Evolutionary conservation across 2,888 invertebrate genomes (phyloP).

Genomic region (Sminthurides aquaticus): DNA sequence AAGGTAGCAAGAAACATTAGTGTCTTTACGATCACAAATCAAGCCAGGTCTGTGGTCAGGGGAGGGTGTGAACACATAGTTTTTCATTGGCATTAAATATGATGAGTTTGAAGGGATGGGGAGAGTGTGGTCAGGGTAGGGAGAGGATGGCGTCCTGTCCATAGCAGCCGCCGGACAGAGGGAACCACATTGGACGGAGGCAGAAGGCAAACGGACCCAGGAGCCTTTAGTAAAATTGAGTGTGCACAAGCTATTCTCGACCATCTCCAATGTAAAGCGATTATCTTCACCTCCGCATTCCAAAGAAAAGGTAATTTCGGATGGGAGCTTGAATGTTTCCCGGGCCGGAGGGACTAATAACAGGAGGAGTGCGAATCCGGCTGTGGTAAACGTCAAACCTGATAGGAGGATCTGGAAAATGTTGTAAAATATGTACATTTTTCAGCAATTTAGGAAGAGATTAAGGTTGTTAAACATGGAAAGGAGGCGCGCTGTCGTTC

Average conservation of each 20-base stretch:
- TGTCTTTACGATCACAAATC: conserved; percentile 3
- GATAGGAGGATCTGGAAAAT: conserved; percentile 58
- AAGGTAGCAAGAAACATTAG: conserved; percentile 8
- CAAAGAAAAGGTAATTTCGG: conserved; percentile 55
- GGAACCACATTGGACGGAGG: conserved; percentile 29
- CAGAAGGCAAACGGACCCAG: conserved; percentile 12
- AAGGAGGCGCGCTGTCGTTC: too few relatives aligned
- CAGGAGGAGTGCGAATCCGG: conserved; percentile 59
- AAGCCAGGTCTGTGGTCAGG: neutral
- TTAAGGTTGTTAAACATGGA: too few relatives aligned
- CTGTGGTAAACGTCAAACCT: conserved; percentile 60
- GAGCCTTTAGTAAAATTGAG: conserved; percentile 17
- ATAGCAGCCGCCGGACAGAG: conserved; percentile 19
- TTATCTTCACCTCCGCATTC: conserved; percentile 48
- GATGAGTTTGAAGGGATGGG: conserved; percentile 3
- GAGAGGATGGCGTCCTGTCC: neutral
- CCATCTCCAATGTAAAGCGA: conserved; percentile 25
- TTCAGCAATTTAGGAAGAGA: too few relatives aligned
- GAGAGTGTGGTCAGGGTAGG: neutral
- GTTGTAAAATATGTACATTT: too few relatives aligned
- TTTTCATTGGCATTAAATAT: conserved; percentile 10
- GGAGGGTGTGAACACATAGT: conserved; percentile 4
- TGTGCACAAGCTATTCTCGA: conserved; percentile 26
- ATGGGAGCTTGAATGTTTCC: conserved; percentile 59
- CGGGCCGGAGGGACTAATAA: conserved; percentile 65